Conservation (phyloP, 2,113 vertebrate genomes). For the Dascyllus trimaculatus region DNA sequence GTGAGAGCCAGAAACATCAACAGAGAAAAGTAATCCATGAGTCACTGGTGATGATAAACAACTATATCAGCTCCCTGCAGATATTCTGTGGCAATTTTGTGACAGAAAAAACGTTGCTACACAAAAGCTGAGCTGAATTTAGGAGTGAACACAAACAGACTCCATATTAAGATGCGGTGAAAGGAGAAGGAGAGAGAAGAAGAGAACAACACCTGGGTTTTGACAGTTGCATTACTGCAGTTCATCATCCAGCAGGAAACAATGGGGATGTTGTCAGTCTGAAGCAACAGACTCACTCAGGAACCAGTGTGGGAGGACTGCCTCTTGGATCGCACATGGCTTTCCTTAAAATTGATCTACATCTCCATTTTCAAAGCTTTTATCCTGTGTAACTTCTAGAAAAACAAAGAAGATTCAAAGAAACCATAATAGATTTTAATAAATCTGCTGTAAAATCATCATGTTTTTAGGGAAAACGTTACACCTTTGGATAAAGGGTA, state of each 20-base stretch:
- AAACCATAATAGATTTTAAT: no score
- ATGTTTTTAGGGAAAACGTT: no score
- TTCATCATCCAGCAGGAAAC: slow-evolving; percentile 74
- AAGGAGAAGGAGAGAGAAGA: neutral
- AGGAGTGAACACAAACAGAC: neutral
- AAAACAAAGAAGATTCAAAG: slow-evolving; percentile 6
- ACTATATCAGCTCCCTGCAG: slow-evolving; percentile 5
- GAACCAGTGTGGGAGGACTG: slow-evolving; percentile 81
- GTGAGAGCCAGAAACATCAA: slow-evolving; percentile 42
- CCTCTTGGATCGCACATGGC: slow-evolving; percentile 43
- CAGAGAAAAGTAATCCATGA: slow-evolving; percentile 17
- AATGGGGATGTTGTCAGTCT: slow-evolving; percentile 78
- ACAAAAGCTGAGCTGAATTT: neutral
- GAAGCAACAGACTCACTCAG: slow-evolving; percentile 75
- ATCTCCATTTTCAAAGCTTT: slow-evolving; percentile 24
- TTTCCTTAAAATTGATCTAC: slow-evolving; percentile 31
- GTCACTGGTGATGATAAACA: slow-evolving; percentile 20
- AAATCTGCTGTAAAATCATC: no score
- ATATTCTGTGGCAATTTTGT: neutral
- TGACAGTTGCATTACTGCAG: slow-evolving; percentile 18
- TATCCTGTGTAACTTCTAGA: neutral
- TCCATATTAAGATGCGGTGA: slow-evolving; percentile 20
- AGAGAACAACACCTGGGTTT: slow-evolving; percentile 41
- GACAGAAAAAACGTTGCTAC: slow-evolving; percentile 1
- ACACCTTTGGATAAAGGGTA: no score